phyloP scores from a whole-genome alignment of 2,888 invertebrate genomes.

The Drosophila gaucha region DNA sequence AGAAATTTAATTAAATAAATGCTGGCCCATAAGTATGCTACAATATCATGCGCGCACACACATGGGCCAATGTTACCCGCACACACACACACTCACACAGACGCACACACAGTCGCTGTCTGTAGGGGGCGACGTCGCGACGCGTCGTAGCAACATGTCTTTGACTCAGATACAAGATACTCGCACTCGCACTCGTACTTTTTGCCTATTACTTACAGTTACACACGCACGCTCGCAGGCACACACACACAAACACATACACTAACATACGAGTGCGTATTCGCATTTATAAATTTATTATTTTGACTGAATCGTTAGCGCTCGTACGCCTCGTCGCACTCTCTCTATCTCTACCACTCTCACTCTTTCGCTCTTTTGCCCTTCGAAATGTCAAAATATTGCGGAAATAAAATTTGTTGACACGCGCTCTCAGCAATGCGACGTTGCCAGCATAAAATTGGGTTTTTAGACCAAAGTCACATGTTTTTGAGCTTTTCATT shows the following conservation, averaged over 20 bases:
- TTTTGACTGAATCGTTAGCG: slow-evolving; percentile 44
- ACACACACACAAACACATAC: slow-evolving; percentile 1
- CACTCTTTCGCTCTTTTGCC: slow-evolving; percentile 58
- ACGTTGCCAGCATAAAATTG: slow-evolving; percentile 31
- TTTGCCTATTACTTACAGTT: slow-evolving; percentile 19
- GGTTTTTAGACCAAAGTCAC: slow-evolving; percentile 31
- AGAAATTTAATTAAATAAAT: slow-evolving; percentile 62
- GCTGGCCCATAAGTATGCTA: slow-evolving; percentile 64
- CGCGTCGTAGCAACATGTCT: slow-evolving; percentile 70
- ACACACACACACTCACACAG: slow-evolving; percentile 3
- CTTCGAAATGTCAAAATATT: slow-evolving; percentile 79
- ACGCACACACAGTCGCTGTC: not conserved
- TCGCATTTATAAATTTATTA: slow-evolving; percentile 58
- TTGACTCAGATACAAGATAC: slow-evolving; percentile 47
- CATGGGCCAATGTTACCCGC: too few relatives aligned
- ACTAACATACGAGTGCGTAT: not conserved
- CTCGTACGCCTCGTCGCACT: not conserved
- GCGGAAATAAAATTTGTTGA: slow-evolving; percentile 48
- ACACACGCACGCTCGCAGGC: slow-evolving; percentile 18
- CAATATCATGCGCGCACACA: too few relatives aligned
- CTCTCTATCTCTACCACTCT: slow-evolving; percentile 2
- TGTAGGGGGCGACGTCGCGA: slow-evolving; percentile 11
- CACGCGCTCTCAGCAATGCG: slow-evolving; percentile 6
- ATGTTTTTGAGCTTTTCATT: slow-evolving; percentile 39
- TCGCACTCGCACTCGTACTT: slow-evolving; percentile 32